A percentile compares a stretch with the other conserved stretches of the same genome.
phyloP scores from a whole-genome alignment of 2,888 invertebrate genomes.

The Xylota sylvarum region DNA sequence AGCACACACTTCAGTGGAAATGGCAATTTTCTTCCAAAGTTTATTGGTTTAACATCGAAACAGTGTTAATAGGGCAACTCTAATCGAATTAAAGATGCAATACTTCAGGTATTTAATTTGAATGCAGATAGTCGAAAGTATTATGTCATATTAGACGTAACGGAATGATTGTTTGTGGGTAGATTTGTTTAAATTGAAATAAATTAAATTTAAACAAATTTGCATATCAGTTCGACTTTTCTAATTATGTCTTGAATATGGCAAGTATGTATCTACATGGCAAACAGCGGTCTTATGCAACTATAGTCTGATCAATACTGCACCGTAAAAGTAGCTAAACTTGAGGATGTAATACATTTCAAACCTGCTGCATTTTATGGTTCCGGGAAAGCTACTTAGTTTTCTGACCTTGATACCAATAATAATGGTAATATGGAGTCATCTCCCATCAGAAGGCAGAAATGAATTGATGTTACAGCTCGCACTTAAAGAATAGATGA shows the following conservation, averaged over 20 bases:
- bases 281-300: background rate
- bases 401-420: too few species aligned
- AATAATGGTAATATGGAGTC: too few species aligned
- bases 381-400: too few species aligned
- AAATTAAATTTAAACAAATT: background rate
- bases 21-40: background rate
- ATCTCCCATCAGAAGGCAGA: too few species aligned
- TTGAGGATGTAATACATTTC: too few species aligned
- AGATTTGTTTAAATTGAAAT: background rate
- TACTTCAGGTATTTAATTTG: background rate
- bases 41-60: slow-evolving; percentile 5
- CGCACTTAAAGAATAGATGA: too few species aligned
- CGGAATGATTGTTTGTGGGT: background rate
- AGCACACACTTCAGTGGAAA: background rate
- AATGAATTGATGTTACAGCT: too few species aligned
- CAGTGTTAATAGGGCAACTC: slow-evolving; percentile 2
- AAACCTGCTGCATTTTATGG: too few species aligned
- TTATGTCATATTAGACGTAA: slow-evolving; percentile 3
- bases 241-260: background rate
- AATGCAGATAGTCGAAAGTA: background rate
- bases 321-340: too few species aligned
- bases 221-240: background rate
- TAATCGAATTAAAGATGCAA: slow-evolving; percentile 8
- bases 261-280: too few species aligned
- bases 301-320: background rate